Evolutionary conservation across 2,888 invertebrate species (phyloP), one percentile per base, ranked within the genome.

Genomic region (Perizoma affinitatum): DNA sequence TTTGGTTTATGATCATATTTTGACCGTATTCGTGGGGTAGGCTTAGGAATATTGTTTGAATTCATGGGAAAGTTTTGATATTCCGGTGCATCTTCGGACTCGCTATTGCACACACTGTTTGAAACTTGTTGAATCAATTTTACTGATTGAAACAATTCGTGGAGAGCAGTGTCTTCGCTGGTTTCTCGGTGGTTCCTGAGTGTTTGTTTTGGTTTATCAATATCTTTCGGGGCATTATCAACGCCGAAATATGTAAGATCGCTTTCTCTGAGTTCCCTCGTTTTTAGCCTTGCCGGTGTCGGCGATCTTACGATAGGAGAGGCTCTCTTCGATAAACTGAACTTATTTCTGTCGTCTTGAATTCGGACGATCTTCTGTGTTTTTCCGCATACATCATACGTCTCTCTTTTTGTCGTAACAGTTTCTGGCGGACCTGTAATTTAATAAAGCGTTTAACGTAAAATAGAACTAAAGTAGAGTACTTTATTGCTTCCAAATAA

Each of bases 161-260:
- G 83, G 33, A 61, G 60, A 51, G 72, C 73, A 51, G 78, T 75
- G 56, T 82, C 79, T 50, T 74, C 78, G 38, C 69, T 53, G 40
- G 54, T 55, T 34, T 71, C 65, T 61, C 62, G 69, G 45, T 65
- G 60, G 63, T 73, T 60, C 45, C 50, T 63, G 57, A 58, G 57
- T 45, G 72, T 70, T 8, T 45, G 44, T 34, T 66, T 68, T 42
- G 69, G 63, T 53, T 67, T 71, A n/a, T 63, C 67, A n/a, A 58
- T 54, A 61, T 67, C 71, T 51, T 52, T 69, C 10, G 54, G 54
- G 44, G 67, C 59, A 44, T 79, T 76, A 50, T 78, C 74, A 11
- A 88, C 73, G 36, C 94, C 94, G 71, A 94, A 94, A 74, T 93
- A 94, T 61, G 93, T 93, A 49, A 94, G 83, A 72, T 94, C 94